A percentile compares a stretch with the other conserved stretches of the same genome.
phyloP scores from a whole-genome alignment of 1,140 invertebrate genomes.

The Drosophila pachea region DNA sequence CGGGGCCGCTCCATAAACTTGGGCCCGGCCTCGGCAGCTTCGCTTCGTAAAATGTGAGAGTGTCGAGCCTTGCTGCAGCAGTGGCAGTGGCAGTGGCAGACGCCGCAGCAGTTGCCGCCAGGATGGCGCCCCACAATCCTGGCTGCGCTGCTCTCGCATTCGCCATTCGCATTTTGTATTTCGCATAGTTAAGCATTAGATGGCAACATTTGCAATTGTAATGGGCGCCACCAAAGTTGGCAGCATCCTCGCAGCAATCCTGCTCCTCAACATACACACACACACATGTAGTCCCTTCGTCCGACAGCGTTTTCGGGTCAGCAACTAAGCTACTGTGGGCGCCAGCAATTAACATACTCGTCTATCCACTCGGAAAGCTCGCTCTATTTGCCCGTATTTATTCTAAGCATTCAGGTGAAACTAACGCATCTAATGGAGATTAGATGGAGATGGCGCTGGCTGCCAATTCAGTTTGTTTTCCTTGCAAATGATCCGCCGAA shows the following conservation, averaged over 20 bases:
- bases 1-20: conserved; percentile 7
- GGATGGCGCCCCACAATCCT: conserved; percentile 54
- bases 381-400: conserved; percentile 20
- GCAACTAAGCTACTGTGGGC: conserved; percentile 32
- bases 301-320: conserved; percentile 19
- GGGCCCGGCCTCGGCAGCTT: conserved; percentile 10
- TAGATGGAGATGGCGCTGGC: conserved; percentile 22
- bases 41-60: conserved; percentile 30
- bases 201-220: conserved; percentile 76
- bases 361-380: conserved; percentile 9
- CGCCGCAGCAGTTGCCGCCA: conserved; percentile 29
- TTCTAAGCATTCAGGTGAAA: conserved; percentile 27
- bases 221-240: conserved; percentile 45
- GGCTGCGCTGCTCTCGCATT: conserved; percentile 11
- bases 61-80: background rate
- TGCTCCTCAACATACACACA: too few species aligned
- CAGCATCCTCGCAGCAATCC: background rate
- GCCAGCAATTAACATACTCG: conserved; percentile 40
- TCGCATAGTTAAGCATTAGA: conserved; percentile 63
- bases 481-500: conserved; percentile 4
- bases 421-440: conserved; percentile 26
- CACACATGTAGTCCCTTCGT: too few species aligned
- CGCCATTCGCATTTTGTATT: conserved; percentile 15
- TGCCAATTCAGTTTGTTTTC: conserved; percentile 12
- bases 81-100: conserved; percentile 12